Evolutionary conservation across 2,113 vertebrate genomes (phyloP), one percentile per base, ranked within the genome.

Genomic region (Columba janthina): DNA sequence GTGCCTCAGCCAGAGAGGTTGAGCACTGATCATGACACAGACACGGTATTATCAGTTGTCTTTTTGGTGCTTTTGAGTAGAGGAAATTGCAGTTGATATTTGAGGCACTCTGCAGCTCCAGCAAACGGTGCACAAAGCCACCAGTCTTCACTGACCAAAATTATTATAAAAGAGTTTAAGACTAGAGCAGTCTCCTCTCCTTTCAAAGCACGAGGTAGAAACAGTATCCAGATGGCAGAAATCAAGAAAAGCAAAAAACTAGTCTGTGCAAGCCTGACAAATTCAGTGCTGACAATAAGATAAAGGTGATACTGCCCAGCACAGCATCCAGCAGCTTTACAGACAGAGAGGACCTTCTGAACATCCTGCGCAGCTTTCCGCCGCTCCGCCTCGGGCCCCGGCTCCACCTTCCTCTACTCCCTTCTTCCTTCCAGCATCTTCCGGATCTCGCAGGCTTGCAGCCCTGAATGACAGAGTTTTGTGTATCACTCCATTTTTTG

Each of bases 381-480:
- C 46, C 3, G 69, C 96, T 57, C 86, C 89, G 93, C n/a, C 91
- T 82, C 89, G 77, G 81, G 93, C 53, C 26, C 22, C 60, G 4
- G 78, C 74, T 92, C 73, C 4, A 6, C 89, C 79, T 71, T 97
- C 92, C 24, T 79, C 92, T 76, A 15, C 91, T 91, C 8, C 86
- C 31, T 64, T 60, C 91, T 95, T 97, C 88, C 77, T 95, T 95
- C 94, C 96, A 86, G 12, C 84, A 81, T 58, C 85, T 51, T 93
- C 94, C 85, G 94, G 44, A 87, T 97, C 88, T 66, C 93, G 81
- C 38, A 32, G 61, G 65, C 76, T 65, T 73, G 70, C 76, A 88
- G 97, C 87, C 97, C 98, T 95, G 50, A 98, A 97, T 34, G 84
- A 97, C 67, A 98, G 76, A 94, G 22, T 93, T 91, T 73, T 85